Evolutionary conservation across 2,797 vertebrate genomes (phyloP), one percentile per base, ranked within the genome.

Genomic region (Lateolabrax maculatus): DNA sequence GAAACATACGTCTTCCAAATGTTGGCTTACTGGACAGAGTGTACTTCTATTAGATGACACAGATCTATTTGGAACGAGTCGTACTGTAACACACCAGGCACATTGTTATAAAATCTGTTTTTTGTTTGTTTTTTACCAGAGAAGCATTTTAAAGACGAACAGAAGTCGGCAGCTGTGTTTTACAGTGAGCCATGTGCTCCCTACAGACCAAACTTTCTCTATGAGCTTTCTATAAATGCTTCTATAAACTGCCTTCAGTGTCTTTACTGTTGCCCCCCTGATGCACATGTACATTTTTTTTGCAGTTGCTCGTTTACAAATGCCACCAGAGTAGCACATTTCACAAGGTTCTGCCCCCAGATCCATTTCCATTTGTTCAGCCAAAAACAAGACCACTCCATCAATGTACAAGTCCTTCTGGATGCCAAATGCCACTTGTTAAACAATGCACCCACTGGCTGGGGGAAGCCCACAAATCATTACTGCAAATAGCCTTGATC

Each of bases 381-480:
- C 67, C 76, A 41, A 70, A 81, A 85, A 63, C 57, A 57, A 66
- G 31, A 73, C 16, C 71, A 21, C 57, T 83, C 57, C 64, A 76
- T 87, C 86, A 84, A 49, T 76, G 78, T 31, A 49, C 16, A 4
- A 55, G 68, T 71, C 69, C 41, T 21, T 69, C 27, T 25, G n/a
- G 65, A 61, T 51, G 81, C 83, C 77, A 81, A 75, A 81, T 60
- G 77, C 52, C 70, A 78, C 74, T 79, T 84, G 82, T 84, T 84
- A 68, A 82, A 85, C 73, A 80, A 57, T 16, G 25, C 11, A 13
- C 55, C 73, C 52, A n/a, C 25, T 11, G 63, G 55, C 66, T 9
- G 44, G 53, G 36, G 27, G 73, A 39, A 75, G 73, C 57, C 67
- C 65, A 80, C 57, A 67, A 68, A 88, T 87, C 76, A 85, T 75